Evolutionary conservation across 1,140 invertebrate genomes (phyloP).

Genomic region (Nephila pilipes): DNA sequence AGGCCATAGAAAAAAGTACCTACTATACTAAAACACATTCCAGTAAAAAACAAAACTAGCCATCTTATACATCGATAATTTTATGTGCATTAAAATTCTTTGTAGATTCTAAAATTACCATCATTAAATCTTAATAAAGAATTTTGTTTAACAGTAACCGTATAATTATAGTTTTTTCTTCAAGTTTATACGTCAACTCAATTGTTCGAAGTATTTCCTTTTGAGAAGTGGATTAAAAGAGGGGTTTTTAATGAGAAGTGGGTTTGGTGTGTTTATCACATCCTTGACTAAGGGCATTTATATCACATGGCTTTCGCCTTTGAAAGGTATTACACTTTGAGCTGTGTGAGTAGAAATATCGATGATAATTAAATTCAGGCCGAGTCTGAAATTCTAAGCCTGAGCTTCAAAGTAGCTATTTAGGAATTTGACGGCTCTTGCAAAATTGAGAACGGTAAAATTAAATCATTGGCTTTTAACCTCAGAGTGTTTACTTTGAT

Average conservation of each 20-base stretch:
- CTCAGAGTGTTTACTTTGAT: conserved; percentile 21
- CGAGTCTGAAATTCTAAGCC: conserved; percentile 8
- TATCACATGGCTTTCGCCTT: conserved; percentile 5
- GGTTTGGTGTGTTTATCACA: conserved; percentile 16
- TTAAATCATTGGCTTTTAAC: conserved; percentile 36
- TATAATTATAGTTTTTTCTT: background rate
- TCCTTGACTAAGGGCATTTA: conserved; percentile 22
- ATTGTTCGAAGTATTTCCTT: conserved; percentile 37
- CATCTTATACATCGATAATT: conserved; percentile 10
- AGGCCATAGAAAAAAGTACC: too few relatives aligned
- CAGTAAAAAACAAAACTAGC: background rate
- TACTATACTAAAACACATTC: background rate
- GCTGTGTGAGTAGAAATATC: conserved; percentile 15
- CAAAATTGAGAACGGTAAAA: conserved; percentile 1
- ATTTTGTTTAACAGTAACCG: background rate
- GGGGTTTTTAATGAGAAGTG: conserved; percentile 32
- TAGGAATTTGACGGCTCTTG: conserved; percentile 33
- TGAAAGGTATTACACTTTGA: conserved; percentile 46
- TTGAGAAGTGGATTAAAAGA: conserved; percentile 8
- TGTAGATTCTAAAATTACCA: background rate
- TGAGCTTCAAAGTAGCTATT: conserved; percentile 26
- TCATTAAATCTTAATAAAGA: background rate
- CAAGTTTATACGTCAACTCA: background rate
- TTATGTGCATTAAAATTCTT: conserved; percentile 5
- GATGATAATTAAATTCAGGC: conserved; percentile 38